Conservation (phyloP, 1,140 invertebrate species). For the Cataglyphis hispanica region DNA sequence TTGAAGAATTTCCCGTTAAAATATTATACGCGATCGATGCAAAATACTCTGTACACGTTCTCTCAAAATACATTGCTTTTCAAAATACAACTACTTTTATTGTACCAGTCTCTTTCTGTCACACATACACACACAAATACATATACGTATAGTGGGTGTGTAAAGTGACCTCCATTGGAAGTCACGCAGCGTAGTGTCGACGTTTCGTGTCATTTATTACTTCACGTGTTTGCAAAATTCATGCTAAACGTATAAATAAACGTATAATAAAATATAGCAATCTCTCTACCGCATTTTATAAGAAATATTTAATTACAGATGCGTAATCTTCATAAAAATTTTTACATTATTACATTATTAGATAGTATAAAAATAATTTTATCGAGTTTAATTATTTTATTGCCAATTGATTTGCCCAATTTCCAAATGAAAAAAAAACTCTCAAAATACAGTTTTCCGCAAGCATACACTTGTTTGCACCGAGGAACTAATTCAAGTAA, state of each 20-base stretch:
- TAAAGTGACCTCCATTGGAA: conserved; percentile 53
- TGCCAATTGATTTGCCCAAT: neutral
- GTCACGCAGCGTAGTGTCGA: conserved; percentile 33
- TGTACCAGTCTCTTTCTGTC: conserved; percentile 7
- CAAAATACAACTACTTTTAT: neutral
- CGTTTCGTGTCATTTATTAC: conserved; percentile 35
- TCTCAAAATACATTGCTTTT: conserved; percentile 18
- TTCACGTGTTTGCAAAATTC: conserved; percentile 39
- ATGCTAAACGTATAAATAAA: neutral
- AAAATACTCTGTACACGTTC: neutral
- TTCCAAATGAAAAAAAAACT: neutral
- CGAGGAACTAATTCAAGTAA: conserved; percentile 13
- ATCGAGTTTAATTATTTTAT: neutral
- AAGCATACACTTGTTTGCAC: neutral
- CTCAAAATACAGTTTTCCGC: neutral
- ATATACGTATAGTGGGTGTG: neutral
- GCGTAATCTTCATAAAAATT: neutral
- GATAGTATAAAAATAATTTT: neutral
- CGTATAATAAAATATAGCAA: neutral
- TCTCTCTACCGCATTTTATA: neutral
- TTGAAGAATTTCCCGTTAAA: neutral
- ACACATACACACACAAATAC: too few relatives aligned
- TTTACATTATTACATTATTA: too few relatives aligned
- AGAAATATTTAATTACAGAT: neutral
- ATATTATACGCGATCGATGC: neutral